phyloP scores from a whole-genome alignment of 2,888 invertebrate genomes.

The Brachyptera putata region DNA sequence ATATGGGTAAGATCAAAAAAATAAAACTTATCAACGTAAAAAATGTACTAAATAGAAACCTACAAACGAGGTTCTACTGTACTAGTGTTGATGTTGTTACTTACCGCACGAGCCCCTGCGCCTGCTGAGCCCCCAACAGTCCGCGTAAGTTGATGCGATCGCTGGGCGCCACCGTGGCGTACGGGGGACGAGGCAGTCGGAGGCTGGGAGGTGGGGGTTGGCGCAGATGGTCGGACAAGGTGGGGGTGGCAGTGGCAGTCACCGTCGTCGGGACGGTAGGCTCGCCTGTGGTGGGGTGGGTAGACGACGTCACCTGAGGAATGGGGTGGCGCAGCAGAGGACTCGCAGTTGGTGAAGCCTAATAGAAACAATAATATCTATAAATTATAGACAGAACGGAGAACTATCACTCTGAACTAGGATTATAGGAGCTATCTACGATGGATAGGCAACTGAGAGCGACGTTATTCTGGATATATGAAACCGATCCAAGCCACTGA shows the following conservation, averaged over 20 bases:
- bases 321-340: neutral
- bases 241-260: neutral
- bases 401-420: too few relatives aligned
- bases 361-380: too few relatives aligned
- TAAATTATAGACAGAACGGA: too few relatives aligned
- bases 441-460: too few relatives aligned
- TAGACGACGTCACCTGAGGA: constrained; percentile 52
- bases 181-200: neutral
- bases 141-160: constrained; percentile 4
- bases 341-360: too few relatives aligned
- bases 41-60: too few relatives aligned
- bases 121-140: neutral
- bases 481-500: too few relatives aligned
- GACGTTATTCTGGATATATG: too few relatives aligned
- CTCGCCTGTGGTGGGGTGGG: constrained; percentile 52
- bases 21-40: too few relatives aligned
- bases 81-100: neutral
- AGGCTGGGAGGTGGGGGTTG: neutral
- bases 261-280: neutral
- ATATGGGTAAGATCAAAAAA: too few relatives aligned
- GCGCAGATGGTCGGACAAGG: neutral
- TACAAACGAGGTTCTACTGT: too few relatives aligned
- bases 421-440: too few relatives aligned
- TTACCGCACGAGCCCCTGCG: neutral
- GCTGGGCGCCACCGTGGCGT: neutral